Evolutionary conservation across 2,113 vertebrate genomes (phyloP), one percentile per base, ranked within the genome.

Genomic region (Indri indri): DNA sequence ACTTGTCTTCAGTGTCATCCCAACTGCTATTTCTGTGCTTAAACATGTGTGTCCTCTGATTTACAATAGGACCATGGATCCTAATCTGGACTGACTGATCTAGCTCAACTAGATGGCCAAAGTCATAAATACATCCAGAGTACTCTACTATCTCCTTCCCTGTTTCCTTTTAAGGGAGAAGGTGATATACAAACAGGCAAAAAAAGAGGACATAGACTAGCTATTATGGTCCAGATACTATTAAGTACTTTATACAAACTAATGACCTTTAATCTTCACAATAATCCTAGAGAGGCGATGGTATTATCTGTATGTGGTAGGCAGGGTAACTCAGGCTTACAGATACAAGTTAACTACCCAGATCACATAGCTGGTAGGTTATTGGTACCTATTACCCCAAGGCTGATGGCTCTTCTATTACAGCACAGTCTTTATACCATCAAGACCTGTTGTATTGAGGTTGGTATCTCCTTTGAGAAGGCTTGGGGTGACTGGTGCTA

Each of bases 161-260:
- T 59, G 50, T 95, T 91, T 95, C 30, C 57, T 96, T 92, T 90
- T 81, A 92, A 74, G 7, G 50, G 47, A 88, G n/a, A 94, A 91
- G 3, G 42, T 63, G 91, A 63, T 80, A 76, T 89, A 87, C 59
- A 91, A 89, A 66, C 14, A 61, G 45, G 50, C 27, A 45, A 68
- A 59, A 96, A 73, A 95, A 87, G 30, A 61, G 71, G 34, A 83
- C 40, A 47, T 81, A 95, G 32, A 74, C 22, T 84, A 91, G 57
- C 27, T 85, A 50, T 42, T 87, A 8, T 95, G 74, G 45, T 45
- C 63, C 83, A 83, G 54, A 89, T 66, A 85, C 61, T 90, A 3
- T 68, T 84, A 80, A 34, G 22, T 40, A 90, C n/a, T 92, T 77
- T 57, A 73, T 8, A 76, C 88, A 85, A 90, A 81, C 27, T 84